Evolutionary conservation across 2,113 vertebrate species (phyloP).

Genomic region (Anolis carolinensis): DNA sequence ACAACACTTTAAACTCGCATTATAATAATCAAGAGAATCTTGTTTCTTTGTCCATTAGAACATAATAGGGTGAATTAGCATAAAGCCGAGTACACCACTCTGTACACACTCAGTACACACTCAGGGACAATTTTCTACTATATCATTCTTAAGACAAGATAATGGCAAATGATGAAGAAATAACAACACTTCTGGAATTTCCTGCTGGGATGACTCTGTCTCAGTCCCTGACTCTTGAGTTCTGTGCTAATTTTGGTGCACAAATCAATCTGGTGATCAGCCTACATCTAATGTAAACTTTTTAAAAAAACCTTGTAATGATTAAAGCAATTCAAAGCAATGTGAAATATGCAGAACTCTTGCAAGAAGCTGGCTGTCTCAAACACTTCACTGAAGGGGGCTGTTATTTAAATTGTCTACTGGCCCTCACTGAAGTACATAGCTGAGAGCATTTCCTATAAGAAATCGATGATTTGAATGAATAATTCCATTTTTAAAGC

Average conservation of each 20-base stretch:
- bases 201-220: not conserved
- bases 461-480: not conserved
- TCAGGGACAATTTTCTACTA: not conserved
- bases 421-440: not conserved
- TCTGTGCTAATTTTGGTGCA: slow-evolving; percentile 16
- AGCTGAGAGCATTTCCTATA: not conserved
- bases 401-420: not conserved
- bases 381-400: not conserved
- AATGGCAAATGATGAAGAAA: slow-evolving; percentile 5
- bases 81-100: not conserved
- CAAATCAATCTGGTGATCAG: slow-evolving; percentile 8
- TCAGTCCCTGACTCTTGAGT: not conserved
- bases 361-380: not conserved
- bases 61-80: not conserved
- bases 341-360: not conserved
- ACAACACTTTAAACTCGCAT: not conserved
- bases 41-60: not conserved
- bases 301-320: not conserved
- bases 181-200: not conserved
- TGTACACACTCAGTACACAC: no score
- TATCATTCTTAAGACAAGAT: not conserved
- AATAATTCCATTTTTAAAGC: not conserved
- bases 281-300: not conserved
- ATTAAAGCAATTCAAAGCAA: slow-evolving; percentile 20
- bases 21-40: not conserved